These are phyloP conservation scores for Agapetus fuscipes DNA, from an alignment of 2,888 invertebrate genomes.

Conservation along the genomic window DNA sequence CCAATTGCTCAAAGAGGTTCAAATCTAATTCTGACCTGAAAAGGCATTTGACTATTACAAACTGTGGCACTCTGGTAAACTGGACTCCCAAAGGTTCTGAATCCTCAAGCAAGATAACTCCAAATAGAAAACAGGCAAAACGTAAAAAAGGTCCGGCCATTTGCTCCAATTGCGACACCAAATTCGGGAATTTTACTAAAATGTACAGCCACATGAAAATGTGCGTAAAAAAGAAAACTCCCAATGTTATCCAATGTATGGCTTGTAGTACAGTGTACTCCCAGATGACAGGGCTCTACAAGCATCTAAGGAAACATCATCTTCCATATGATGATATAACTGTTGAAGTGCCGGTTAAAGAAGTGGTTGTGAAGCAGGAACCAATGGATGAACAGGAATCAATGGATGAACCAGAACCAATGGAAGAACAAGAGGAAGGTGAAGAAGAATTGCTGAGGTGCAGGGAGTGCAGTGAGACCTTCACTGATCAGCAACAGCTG, in stretches of 20 bases:
- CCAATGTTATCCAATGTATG: slow-evolving; percentile 13
- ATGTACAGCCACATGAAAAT: slow-evolving; percentile 17
- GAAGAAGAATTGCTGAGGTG: slow-evolving; percentile 28
- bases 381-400: neutral
- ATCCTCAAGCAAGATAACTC: too few relatives aligned
- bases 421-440: slow-evolving; percentile 4
- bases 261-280: slow-evolving; percentile 14
- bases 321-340: neutral
- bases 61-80: slow-evolving; percentile 5
- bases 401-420: neutral
- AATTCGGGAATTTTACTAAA: slow-evolving; percentile 9
- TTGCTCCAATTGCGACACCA: slow-evolving; percentile 17
- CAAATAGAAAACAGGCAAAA: too few relatives aligned
- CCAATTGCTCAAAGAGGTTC: neutral
- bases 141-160: slow-evolving; percentile 2
- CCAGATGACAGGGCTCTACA: slow-evolving; percentile 8
- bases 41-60: slow-evolving; percentile 7
- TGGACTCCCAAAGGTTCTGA: too few relatives aligned
- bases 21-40: slow-evolving; percentile 5
- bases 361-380: neutral
- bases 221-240: slow-evolving; percentile 10
- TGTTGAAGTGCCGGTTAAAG: neutral
- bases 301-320: slow-evolving; percentile 13
- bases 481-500: slow-evolving; percentile 32
- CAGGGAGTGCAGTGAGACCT: slow-evolving; percentile 34